Evolutionary conservation across 2,888 invertebrate genomes (phyloP).

Genomic region (Trichogramma evanescens): DNA sequence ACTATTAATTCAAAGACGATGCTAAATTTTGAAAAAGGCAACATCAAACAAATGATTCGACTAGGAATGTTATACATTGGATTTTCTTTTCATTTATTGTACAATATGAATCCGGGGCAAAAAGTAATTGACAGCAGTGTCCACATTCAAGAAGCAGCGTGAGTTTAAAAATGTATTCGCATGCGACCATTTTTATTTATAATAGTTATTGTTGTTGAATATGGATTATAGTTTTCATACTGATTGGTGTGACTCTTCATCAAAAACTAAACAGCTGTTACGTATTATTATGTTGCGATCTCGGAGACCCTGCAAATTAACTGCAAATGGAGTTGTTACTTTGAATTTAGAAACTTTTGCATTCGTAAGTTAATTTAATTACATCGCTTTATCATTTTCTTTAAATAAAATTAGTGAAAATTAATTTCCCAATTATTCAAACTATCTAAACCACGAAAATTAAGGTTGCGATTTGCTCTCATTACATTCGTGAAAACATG

Average conservation of each 20-base stretch:
- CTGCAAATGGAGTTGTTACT: background rate
- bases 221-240: conserved; percentile 1
- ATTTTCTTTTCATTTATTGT: conserved; percentile 4
- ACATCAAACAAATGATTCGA: conserved; percentile 3
- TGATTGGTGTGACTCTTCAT: conserved; percentile 3
- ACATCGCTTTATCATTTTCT: no score
- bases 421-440: no score
- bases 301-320: background rate
- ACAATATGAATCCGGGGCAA: conserved; percentile 8
- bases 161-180: background rate
- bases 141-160: background rate
- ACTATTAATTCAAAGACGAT: conserved; percentile 1
- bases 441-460: no score
- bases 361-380: background rate
- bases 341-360: conserved; percentile 11
- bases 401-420: no score
- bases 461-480: no score
- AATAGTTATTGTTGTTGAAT: no score
- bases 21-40: conserved; percentile 1
- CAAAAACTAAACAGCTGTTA: conserved; percentile 1
- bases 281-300: conserved; percentile 8
- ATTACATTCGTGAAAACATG: no score
- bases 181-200: background rate
- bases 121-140: conserved; percentile 4
- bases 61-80: conserved; percentile 3